Percentiles rank a stretch among this genome's conserved stretches.
These are phyloP conservation scores for Sycophila texana DNA, from an alignment of 2,888 invertebrate species.

Conservation along the genomic window DNA sequence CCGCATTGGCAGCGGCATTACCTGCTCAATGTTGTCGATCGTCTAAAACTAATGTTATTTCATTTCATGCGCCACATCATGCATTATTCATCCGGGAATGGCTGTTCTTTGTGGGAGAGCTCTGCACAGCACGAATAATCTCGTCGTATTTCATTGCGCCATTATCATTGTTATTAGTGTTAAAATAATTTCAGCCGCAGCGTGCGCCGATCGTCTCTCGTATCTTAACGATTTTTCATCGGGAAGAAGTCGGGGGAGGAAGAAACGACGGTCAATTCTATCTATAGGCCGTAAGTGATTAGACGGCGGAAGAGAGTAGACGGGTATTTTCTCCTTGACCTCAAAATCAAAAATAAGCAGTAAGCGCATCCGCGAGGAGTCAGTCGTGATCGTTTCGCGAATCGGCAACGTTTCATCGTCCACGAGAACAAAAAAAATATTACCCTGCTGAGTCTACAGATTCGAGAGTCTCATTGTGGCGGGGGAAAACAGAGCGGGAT, in stretches of 20 bases:
- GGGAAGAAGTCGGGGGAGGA: neutral
- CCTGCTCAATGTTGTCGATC: no score
- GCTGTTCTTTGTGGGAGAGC: no score
- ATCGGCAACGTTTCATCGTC: neutral
- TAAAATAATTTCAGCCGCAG: no score
- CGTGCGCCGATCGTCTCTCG: no score
- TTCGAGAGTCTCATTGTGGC: neutral
- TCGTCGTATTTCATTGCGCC: no score
- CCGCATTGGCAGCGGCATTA: no score
- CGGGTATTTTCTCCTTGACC: conserved; percentile 45
- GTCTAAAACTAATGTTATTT: no score
- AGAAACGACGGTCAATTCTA: conserved; percentile 7
- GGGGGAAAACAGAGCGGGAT: conserved; percentile 5
- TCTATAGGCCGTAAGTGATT: conserved; percentile 50
- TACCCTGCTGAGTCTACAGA: neutral
- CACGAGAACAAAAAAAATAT: neutral
- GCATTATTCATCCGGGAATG: no score
- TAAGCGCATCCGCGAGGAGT: neutral
- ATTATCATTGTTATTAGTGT: no score
- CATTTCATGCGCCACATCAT: no score
- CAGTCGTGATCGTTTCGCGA: neutral
- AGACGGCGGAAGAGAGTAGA: conserved; percentile 35
- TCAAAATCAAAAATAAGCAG: conserved; percentile 46
- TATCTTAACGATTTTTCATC: neutral
- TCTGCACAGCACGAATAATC: no score